Evolutionary conservation across 2,113 vertebrate genomes (phyloP).

Genomic region (Tor tambroides): DNA sequence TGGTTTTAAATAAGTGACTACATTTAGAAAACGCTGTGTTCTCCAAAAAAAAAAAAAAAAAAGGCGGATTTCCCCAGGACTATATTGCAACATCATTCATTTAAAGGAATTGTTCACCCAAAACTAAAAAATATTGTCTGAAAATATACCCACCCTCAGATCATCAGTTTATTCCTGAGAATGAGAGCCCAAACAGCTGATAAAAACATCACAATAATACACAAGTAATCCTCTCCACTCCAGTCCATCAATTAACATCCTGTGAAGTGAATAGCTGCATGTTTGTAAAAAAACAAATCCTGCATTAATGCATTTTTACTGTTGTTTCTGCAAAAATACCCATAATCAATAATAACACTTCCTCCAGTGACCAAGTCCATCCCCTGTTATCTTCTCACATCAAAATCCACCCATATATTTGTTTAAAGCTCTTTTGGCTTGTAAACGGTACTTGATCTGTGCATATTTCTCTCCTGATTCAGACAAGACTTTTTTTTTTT

Average conservation of each 20-base stretch:
- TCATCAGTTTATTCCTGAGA: background rate
- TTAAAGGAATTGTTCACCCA: background rate
- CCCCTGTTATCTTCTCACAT: background rate
- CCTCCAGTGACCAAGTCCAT: background rate
- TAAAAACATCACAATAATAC: background rate
- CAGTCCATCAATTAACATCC: background rate
- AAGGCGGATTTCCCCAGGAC: background rate
- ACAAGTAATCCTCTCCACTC: background rate
- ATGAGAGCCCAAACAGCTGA: background rate
- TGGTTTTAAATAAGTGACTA: background rate
- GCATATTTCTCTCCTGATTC: too few relatives aligned
- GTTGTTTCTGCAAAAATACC: background rate
- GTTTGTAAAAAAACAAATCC: background rate
- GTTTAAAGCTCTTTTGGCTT: too few relatives aligned
- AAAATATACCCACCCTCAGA: background rate
- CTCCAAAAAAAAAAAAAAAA: background rate
- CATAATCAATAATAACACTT: background rate
- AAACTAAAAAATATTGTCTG: background rate
- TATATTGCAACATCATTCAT: background rate
- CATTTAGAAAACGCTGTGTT: background rate
- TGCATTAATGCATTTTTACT: background rate
- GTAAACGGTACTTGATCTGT: too few relatives aligned
- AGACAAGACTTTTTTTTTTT: too few relatives aligned
- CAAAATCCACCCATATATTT: background rate
- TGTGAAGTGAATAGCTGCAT: background rate